These are phyloP conservation scores for Drosophila repleta DNA, from an alignment of 1,140 invertebrate species.

Conservation along the genomic window DNA sequence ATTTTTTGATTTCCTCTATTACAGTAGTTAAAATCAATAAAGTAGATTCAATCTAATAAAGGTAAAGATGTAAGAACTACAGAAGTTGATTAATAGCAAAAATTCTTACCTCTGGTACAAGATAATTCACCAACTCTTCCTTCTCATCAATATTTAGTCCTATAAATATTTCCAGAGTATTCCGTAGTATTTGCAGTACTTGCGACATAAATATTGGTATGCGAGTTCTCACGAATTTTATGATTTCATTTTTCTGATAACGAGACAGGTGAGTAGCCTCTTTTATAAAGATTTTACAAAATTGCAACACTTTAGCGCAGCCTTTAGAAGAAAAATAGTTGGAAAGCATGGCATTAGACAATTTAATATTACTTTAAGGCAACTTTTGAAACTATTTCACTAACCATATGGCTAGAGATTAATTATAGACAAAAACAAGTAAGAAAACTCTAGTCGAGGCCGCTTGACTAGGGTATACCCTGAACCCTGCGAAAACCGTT, in stretches of 20 bases:
- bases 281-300: constrained; percentile 87
- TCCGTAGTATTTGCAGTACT: constrained; percentile 86
- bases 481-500: no score
- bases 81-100: background rate
- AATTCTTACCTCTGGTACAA: constrained; percentile 86
- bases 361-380: no score
- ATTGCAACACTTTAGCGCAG: constrained; percentile 85
- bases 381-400: no score
- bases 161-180: constrained; percentile 86
- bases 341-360: no score
- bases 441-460: no score
- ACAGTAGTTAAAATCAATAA: constrained; percentile 77
- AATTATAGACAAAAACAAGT: no score
- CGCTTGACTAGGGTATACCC: no score
- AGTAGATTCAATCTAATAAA: constrained; percentile 70
- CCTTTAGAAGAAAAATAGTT: constrained; percentile 76
- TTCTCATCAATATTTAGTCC: constrained; percentile 85
- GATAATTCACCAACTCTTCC: constrained; percentile 86
- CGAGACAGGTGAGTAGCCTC: constrained; percentile 85
- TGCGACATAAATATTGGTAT: constrained; percentile 88
- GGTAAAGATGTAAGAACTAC: no score
- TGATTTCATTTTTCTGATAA: constrained; percentile 87
- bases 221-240: constrained; percentile 87
- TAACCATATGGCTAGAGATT: no score
- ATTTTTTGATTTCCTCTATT: constrained; percentile 82